phyloP scores from a whole-genome alignment of 2,113 vertebrate species.

The Sinocyclocheilus anshuiensis region DNA sequence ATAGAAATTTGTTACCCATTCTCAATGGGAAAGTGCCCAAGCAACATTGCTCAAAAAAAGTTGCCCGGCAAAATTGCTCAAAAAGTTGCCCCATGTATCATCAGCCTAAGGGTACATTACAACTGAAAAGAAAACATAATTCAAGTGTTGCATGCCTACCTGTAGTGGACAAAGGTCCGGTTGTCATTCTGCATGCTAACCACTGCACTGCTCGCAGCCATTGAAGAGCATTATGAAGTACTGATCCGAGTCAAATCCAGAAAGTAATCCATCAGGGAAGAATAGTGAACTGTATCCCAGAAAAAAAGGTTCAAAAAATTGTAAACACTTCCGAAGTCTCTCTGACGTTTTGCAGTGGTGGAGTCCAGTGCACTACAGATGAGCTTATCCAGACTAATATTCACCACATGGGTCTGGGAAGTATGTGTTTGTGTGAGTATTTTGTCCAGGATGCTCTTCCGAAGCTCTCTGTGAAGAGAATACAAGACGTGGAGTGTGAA shows the following conservation, averaged over 20 bases:
- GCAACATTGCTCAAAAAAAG: too few relatives aligned
- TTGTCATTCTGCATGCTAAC: slow-evolving; percentile 85
- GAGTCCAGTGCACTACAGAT: slow-evolving; percentile 11
- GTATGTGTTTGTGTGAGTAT: slow-evolving; percentile 64
- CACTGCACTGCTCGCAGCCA: slow-evolving; percentile 83
- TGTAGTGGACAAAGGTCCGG: slow-evolving; percentile 91
- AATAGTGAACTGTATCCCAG: not conserved
- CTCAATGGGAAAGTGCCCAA: too few relatives aligned
- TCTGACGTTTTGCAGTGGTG: not conserved
- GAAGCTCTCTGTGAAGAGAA: slow-evolving; percentile 89
- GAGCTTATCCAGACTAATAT: not conserved
- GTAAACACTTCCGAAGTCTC: not conserved
- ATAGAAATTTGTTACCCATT: too few relatives aligned
- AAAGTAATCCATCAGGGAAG: slow-evolving; percentile 64
- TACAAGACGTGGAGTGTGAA: slow-evolving; percentile 89
- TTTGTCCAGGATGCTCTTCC: slow-evolving; percentile 74
- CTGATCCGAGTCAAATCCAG: slow-evolving; percentile 66
- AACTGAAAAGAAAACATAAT: not conserved
- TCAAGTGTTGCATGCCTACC: slow-evolving; percentile 79
- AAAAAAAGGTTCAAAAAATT: not conserved
- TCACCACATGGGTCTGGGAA: slow-evolving; percentile 69
- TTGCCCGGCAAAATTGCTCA: too few relatives aligned
- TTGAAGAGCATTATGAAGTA: slow-evolving; percentile 85
- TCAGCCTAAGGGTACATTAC: not conserved
- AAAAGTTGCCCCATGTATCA: too few relatives aligned